Percentiles rank a stretch among this genome's conserved stretches.
Conservation (phyloP, 2,113 vertebrate genomes). For the Oncorhynchus kisutch region DNA sequence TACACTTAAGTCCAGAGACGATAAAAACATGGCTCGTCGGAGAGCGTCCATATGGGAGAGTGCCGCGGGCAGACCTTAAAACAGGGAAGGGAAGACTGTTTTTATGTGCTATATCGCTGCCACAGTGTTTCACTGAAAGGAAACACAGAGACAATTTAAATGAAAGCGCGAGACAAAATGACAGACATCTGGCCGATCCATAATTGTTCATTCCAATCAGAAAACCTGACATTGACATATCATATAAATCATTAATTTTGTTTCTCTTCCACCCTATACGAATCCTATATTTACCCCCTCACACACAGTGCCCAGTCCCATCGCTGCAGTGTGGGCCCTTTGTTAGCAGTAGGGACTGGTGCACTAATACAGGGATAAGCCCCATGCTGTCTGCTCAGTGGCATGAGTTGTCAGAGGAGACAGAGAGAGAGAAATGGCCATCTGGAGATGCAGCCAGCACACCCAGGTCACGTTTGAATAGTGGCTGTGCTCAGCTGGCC, state of each 20-base stretch:
- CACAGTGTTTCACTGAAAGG: too few relatives aligned
- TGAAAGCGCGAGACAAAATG: background rate
- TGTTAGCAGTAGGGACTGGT: conserved; percentile 35
- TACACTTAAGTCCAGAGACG: conserved; percentile 95
- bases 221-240: background rate
- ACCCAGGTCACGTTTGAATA: too few relatives aligned
- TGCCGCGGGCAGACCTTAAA: background rate
- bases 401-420: conserved; percentile 26
- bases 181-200: background rate
- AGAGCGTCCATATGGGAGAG: conserved; percentile 60
- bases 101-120: background rate
- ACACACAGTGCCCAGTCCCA: background rate
- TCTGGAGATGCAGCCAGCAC: conserved; percentile 45
- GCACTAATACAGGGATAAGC: conserved; percentile 34
- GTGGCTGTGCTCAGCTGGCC: too few relatives aligned
- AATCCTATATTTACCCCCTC: background rate
- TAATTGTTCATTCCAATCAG: background rate
- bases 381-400: conserved; percentile 8
- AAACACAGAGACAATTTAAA: too few relatives aligned
- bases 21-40: conserved; percentile 74
- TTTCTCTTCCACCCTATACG: background rate
- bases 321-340: conserved; percentile 9
- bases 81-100: conserved; percentile 17
- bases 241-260: background rate
- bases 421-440: conserved; percentile 47